Evolutionary conservation across 2,888 invertebrate genomes (phyloP).

Genomic region (Ormyrus nitidulus): DNA sequence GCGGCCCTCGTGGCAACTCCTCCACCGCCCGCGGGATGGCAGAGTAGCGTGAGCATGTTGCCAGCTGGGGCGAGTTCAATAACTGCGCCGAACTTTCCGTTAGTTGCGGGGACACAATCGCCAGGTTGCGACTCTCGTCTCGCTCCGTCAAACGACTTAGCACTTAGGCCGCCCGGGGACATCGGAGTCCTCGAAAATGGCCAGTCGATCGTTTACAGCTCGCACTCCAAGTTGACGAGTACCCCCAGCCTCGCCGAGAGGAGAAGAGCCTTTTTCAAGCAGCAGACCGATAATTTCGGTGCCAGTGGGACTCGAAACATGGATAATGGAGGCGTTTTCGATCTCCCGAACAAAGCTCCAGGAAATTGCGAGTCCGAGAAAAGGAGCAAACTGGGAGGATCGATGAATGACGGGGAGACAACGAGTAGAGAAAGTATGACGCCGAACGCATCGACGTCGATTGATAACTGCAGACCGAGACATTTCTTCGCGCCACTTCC

Average conservation of each 20-base stretch:
- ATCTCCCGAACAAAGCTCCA: neutral
- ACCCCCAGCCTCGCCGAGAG: slow-evolving; percentile 60
- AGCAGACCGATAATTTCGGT: slow-evolving; percentile 17
- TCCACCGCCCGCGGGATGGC: slow-evolving; percentile 50
- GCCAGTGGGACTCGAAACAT: slow-evolving; percentile 10
- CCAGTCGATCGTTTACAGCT: neutral
- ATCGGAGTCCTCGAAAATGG: slow-evolving; percentile 11
- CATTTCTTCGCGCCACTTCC: slow-evolving; percentile 70
- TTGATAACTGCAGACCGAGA: slow-evolving; percentile 61
- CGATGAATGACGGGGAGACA: neutral
- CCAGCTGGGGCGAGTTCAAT: slow-evolving; percentile 15
- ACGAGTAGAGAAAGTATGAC: neutral
- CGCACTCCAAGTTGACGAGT: neutral
- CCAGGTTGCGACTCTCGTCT: neutral
- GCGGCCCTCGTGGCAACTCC: slow-evolving; percentile 2
- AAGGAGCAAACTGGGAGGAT: neutral
- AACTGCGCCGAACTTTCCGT: slow-evolving; percentile 50
- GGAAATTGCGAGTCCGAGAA: neutral
- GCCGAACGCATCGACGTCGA: slow-evolving; percentile 1
- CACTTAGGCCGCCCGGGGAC: slow-evolving; percentile 11
- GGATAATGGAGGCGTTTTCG: neutral
- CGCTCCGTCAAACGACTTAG: slow-evolving; percentile 13
- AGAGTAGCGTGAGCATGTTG: slow-evolving; percentile 30
- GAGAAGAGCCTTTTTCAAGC: slow-evolving; percentile 55
- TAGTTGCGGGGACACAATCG: slow-evolving; percentile 14